Evolutionary conservation across 2,113 vertebrate species (phyloP).

Genomic region (Leucoraja erinaceus): DNA sequence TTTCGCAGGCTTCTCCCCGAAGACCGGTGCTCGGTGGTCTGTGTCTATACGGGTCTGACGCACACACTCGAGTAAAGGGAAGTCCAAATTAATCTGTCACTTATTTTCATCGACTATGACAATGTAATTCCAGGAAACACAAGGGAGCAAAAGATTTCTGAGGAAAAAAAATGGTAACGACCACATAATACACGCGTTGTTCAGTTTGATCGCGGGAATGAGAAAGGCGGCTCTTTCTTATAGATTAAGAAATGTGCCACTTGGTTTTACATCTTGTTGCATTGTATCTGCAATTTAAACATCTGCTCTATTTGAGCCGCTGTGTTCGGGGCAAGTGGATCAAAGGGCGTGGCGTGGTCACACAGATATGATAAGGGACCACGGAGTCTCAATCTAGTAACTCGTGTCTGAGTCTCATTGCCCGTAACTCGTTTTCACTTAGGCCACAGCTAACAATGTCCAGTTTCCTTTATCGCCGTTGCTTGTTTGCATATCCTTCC

Average conservation of each 20-base stretch:
- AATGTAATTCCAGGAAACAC: slow-evolving; percentile 25
- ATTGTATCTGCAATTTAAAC: background rate
- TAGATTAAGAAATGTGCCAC: background rate
- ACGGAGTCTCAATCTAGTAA: too few species aligned
- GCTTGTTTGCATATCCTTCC: too few species aligned
- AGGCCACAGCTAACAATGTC: too few species aligned
- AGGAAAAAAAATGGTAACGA: background rate
- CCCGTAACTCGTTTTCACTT: too few species aligned
- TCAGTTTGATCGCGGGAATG: background rate
- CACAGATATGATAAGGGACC: too few species aligned
- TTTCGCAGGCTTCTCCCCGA: background rate
- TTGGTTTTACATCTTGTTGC: background rate
- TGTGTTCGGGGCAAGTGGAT: background rate
- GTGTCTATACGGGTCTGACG: too few species aligned
- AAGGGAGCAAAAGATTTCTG: background rate
- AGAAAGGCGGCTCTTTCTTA: background rate
- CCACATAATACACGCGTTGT: background rate
- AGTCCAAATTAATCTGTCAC: background rate
- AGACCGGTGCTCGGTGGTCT: background rate
- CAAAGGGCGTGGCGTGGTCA: too few species aligned
- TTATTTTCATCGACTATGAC: background rate
- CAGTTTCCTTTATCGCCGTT: too few species aligned
- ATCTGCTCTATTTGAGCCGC: background rate
- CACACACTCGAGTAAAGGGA: background rate
- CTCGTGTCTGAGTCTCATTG: too few species aligned